phyloP scores from a whole-genome alignment of 1,140 invertebrate species.

The Drosophila equinoxialis region DNA sequence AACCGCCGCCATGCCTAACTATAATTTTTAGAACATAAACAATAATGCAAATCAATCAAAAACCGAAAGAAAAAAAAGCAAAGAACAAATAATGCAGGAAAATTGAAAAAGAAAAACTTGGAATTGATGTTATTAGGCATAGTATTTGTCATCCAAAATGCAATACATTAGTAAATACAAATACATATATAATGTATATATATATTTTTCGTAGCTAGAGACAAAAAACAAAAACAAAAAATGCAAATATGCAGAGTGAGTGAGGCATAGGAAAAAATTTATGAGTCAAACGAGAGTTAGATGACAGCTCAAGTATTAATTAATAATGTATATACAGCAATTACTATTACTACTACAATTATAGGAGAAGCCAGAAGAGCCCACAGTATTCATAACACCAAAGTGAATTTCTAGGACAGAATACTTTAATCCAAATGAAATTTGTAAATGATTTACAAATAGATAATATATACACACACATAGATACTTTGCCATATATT shows the following conservation, averaged over 20 bases:
- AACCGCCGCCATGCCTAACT: background rate
- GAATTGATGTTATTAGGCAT: slow-evolving; percentile 50
- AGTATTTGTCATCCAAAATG: background rate
- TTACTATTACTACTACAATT: slow-evolving; percentile 33
- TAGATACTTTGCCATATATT: slow-evolving; percentile 24
- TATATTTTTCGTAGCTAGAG: slow-evolving; percentile 10
- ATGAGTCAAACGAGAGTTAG: slow-evolving; percentile 8
- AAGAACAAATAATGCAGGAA: slow-evolving; percentile 38
- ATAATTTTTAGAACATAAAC: slow-evolving; percentile 5
- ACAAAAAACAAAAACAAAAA: background rate
- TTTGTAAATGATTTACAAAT: slow-evolving; percentile 50
- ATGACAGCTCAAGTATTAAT: slow-evolving; percentile 45
- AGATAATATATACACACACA: slow-evolving; percentile 1
- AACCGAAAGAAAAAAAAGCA: slow-evolving; percentile 40
- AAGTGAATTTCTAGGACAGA: slow-evolving; percentile 63
- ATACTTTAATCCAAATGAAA: slow-evolving; percentile 47
- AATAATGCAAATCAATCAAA: slow-evolving; percentile 39
- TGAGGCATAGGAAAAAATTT: slow-evolving; percentile 19
- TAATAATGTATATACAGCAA: slow-evolving; percentile 40
- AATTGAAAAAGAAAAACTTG: slow-evolving; percentile 29
- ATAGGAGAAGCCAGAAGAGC: slow-evolving; percentile 17
- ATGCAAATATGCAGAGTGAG: slow-evolving; percentile 25
- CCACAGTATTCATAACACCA: slow-evolving; percentile 70
- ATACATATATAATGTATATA: slow-evolving; percentile 3
- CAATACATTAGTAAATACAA: slow-evolving; percentile 1